Percentiles rank a stretch among this genome's conserved stretches.
These are phyloP conservation scores for Trilocha varians DNA, from an alignment of 2,888 invertebrate species.

Conservation along the genomic window DNA sequence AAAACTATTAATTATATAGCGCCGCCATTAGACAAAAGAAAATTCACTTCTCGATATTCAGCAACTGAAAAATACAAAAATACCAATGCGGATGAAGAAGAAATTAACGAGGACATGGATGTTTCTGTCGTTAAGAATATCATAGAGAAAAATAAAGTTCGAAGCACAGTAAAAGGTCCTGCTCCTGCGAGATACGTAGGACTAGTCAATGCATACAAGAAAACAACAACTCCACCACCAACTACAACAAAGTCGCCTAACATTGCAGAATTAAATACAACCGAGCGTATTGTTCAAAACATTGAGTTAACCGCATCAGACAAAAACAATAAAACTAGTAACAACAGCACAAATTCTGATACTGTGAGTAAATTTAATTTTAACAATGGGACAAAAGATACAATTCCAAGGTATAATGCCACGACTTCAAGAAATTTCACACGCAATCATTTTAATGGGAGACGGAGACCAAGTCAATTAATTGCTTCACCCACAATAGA, in stretches of 20 bases:
- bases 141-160: conserved; percentile 67
- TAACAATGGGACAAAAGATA: conserved; percentile 27
- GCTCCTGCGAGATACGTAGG: conserved; percentile 63
- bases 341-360: conserved; percentile 23
- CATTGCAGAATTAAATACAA: conserved; percentile 41
- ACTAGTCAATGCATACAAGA: conserved; percentile 62
- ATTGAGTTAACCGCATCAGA: conserved; percentile 30
- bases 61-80: conserved; percentile 64
- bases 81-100: conserved; percentile 68
- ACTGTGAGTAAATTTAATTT: conserved; percentile 18
- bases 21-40: conserved; percentile 52
- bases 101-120: conserved; percentile 73
- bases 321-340: conserved; percentile 25
- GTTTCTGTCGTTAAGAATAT: conserved; percentile 73
- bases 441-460: conserved; percentile 48
- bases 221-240: conserved; percentile 21
- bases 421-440: conserved; percentile 48
- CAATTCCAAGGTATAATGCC: conserved; percentile 27
- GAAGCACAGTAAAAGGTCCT: conserved; percentile 65
- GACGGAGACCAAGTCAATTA: conserved; percentile 47
- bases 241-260: conserved; percentile 39
- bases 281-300: conserved; percentile 38
- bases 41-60: conserved; percentile 61
- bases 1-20: conserved; percentile 61
- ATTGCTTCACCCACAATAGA: conserved; percentile 43